phyloP scores from a whole-genome alignment of 2,113 vertebrate species.

The Hippocampus mohnikei region DNA sequence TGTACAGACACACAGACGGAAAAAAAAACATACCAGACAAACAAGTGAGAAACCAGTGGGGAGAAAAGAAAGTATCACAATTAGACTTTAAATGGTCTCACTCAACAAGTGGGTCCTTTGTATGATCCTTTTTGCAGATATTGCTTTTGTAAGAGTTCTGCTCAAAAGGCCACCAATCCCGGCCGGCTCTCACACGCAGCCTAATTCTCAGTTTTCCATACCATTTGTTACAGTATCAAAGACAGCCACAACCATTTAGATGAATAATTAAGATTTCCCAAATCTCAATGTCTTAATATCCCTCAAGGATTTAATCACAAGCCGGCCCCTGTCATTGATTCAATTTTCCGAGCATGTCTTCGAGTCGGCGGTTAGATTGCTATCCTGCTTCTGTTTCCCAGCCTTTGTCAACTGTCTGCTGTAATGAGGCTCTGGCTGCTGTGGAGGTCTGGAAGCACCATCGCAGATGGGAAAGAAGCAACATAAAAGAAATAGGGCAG shows the following conservation, averaged over 20 bases:
- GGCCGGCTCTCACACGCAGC: conserved; percentile 4
- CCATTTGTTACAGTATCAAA: conserved; percentile 50
- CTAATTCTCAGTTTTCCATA: conserved; percentile 16
- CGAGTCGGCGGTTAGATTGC: conserved; percentile 67
- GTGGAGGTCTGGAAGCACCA: conserved; percentile 71
- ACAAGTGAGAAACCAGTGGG: conserved; percentile 38
- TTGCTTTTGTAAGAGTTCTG: conserved; percentile 2
- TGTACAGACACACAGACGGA: conserved; percentile 18
- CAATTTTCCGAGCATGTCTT: conserved; percentile 67
- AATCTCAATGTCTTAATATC: conserved; percentile 67
- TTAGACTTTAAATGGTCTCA: conserved; percentile 38
- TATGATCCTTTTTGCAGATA: conserved; percentile 9
- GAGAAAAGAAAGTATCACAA: conserved; percentile 23
- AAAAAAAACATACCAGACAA: conserved; percentile 53
- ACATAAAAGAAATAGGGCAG: conserved; percentile 78
- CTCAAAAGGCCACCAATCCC: conserved; percentile 11
- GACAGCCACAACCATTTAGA: conserved; percentile 56
- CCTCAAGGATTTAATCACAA: conserved; percentile 64
- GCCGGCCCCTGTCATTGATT: conserved; percentile 68
- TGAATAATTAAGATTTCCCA: conserved; percentile 68
- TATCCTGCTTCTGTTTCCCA: conserved; percentile 70
- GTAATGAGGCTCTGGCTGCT: conserved; percentile 76
- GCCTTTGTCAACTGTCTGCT: conserved; percentile 73
- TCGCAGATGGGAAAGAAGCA: conserved; percentile 75
- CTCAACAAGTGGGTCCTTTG: conserved; percentile 48